Evolutionary conservation across 2,888 invertebrate genomes (phyloP), one percentile per base, ranked within the genome.

Genomic region (Caenorhabditis zanzibari): DNA sequence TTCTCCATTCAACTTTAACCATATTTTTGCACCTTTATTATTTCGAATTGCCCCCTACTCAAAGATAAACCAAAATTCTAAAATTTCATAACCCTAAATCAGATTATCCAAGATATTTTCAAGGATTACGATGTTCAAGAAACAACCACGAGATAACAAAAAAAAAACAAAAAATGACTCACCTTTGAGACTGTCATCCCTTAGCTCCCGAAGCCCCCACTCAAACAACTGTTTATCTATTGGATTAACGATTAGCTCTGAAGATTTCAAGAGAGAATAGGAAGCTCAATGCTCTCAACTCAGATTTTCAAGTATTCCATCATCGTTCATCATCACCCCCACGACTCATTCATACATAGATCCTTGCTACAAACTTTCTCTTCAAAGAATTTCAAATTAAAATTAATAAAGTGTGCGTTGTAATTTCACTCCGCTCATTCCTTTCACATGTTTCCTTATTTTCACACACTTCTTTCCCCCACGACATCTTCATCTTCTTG

Each of bases 141-240:
- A 26, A 1, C 5, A 63, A 58, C 10, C 56, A 24, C 24, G 24
- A 16, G 38, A 10, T 2, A 32, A 58, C 28, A 58, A 58, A 58
- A 32, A 19, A 2, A 47, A 47, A n/a, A n/a, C 14, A 19, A 24
- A 49, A n/a, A 38, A 38, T 68, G 68, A 68, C 38, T 68, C 68
- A 68, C 54, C 68, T 54, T 2, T n/a, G 24, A 35, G 52, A 68
- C 52, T 35, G 66, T 68, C 35, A 49, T 47, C 58, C 19, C 14
- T 24, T 22, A 26, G 54, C 24, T 14, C 14, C 24, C 44, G 47
- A 61, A 49, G 47, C 56, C 68, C 56, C 68, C 41, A 32, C 71
- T 54, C 61, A 58, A 47, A 71, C 71, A 49, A 59, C 72, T 72
- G 72, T 72, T 72, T 72, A 72, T 72, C 59, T 59, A 47, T 72